Percentiles rank a stretch among this genome's conserved stretches.
Conservation (phyloP, 2,888 invertebrate genomes). For the Quadriops clusia region DNA sequence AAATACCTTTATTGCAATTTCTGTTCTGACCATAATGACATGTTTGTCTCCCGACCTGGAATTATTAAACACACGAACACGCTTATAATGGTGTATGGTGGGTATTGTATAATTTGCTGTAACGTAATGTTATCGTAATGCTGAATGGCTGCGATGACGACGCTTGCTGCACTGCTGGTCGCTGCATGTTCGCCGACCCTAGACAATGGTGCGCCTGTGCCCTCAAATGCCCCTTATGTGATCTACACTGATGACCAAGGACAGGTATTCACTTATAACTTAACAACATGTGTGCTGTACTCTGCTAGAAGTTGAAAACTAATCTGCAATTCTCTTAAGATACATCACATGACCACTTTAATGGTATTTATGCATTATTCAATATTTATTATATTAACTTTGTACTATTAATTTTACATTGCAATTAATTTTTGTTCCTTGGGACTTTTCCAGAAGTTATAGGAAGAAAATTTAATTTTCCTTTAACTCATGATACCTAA, state of each 20-base stretch:
- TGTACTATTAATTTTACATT: no score
- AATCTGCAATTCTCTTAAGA: no score
- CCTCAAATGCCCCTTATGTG: constrained; percentile 85
- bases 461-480: no score
- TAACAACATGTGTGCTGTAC: constrained; percentile 35
- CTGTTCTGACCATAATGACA: no score
- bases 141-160: constrained; percentile 38
- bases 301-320: constrained; percentile 16
- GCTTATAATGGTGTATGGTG: constrained; percentile 35
- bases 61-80: constrained; percentile 22
- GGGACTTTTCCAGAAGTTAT: no score
- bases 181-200: constrained; percentile 45
- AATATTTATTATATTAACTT: no score
- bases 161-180: constrained; percentile 39
- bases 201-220: constrained; percentile 59
- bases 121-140: constrained; percentile 37
- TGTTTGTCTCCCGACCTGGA: no score
- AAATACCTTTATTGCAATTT: no score
- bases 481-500: no score
- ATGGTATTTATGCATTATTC: no score
- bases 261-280: constrained; percentile 64
- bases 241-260: constrained; percentile 92
- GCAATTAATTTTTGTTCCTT: no score
- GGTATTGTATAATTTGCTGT: constrained; percentile 33
- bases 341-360: no score